Percentiles rank a stretch among this genome's conserved stretches.
Conservation (phyloP, 2,797 vertebrate genomes). For the Anolis apletophallus region DNA sequence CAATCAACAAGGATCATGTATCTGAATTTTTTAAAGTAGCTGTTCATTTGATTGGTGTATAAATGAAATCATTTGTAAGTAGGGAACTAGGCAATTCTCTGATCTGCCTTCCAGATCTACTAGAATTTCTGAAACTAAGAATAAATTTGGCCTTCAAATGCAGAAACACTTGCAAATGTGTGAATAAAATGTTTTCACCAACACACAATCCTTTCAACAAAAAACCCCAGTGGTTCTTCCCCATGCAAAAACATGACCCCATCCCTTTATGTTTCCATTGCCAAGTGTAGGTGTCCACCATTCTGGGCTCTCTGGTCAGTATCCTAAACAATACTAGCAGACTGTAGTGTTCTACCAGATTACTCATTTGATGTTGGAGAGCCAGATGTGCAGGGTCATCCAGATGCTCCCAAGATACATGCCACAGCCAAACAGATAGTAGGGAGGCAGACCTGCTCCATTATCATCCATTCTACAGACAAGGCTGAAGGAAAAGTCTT, state of each 20-base stretch:
- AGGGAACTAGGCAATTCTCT: neutral
- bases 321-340: too few relatives aligned
- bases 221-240: neutral
- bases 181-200: neutral
- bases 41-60: neutral
- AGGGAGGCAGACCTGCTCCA: too few relatives aligned
- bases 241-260: neutral
- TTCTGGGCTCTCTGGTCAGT: too few relatives aligned
- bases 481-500: too few relatives aligned
- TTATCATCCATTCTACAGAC: too few relatives aligned
- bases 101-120: neutral
- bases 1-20: neutral
- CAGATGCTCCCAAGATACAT: too few relatives aligned
- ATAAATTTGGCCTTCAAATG: neutral
- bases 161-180: neutral
- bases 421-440: too few relatives aligned
- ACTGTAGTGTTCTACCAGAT: too few relatives aligned
- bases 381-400: too few relatives aligned
- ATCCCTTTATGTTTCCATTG: neutral
- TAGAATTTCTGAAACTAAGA: neutral
- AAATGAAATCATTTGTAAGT: neutral
- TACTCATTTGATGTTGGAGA: too few relatives aligned
- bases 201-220: neutral
- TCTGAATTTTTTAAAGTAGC: neutral
- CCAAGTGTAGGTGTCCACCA: too few relatives aligned